Base-by-base conservation (phyloP, 1,140 invertebrate species). In the Saccostrea glomerata region DNA sequence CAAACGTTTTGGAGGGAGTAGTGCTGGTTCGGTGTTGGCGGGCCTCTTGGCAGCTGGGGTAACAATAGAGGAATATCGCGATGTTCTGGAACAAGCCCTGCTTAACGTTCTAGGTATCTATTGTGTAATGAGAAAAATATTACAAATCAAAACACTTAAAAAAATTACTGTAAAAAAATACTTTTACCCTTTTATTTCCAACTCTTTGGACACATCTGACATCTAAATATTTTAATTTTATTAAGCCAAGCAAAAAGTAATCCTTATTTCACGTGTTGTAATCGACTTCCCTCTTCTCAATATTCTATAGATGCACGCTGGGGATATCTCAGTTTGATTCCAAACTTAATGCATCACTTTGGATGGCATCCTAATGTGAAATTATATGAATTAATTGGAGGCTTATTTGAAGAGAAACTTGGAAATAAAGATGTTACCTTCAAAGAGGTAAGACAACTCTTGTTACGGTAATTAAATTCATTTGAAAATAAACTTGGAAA, bases 311-410 rank as follows among this genome's bases (percentile, higher is more conserved):
- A 63, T 5, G 58, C 58, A 63, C 17, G 58, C 58, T 63, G 58
- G 58, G 58, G 58, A n/a, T 63, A 63, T 63, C n/a, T 63, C 5
- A 63, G 58, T 20, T 20, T 63, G 58, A 63, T 63, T 20, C 58
- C 58, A 0, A 63, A 63, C 58, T 63, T 63, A 63, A 20, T 63
- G 58, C n/a, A 63, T 63, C 58, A 63, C 17, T 63, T 63, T 63
- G 58, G 58, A 63, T 63, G 58, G 58, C 58, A 63, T 20, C 58
- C 58, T 63, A 63, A 63, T n/a, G 58, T 63, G 58, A 63, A 63
- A 63, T 17, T 63, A 20, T 63, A 63, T 17, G 58, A 63, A 2
- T 20, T 63, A 63, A 63, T 63, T n/a, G 58, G 58, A n/a, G 17
- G n/a, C 0, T n/a, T 63, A 63, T 63, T 63, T 63, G 58, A 63